Evolutionary conservation across 2,113 vertebrate genomes (phyloP).

Genomic region (Zosterops pallidus): DNA sequence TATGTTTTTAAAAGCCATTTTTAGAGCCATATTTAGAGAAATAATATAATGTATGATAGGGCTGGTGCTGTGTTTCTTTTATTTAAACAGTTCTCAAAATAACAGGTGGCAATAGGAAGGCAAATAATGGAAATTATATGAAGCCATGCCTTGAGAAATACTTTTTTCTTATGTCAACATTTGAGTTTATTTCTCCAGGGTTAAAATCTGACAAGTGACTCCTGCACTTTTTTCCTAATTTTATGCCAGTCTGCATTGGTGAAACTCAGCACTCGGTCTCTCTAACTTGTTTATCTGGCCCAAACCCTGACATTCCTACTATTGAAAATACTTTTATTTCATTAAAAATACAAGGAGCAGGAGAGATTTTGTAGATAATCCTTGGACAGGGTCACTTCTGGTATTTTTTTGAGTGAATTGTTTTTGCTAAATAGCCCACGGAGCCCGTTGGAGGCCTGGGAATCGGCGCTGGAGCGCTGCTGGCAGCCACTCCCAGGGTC

Average conservation of each 20-base stretch:
- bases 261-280: not conserved
- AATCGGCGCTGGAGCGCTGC: not conserved
- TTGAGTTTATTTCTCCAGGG: constrained; percentile 22
- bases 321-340: not conserved
- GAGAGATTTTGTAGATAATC: constrained; percentile 2
- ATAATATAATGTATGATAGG: not conserved
- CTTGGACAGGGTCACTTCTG: not conserved
- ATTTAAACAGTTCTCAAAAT: constrained; percentile 19
- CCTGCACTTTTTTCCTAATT: not conserved
- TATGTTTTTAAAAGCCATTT: not conserved
- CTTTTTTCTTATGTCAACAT: not conserved
- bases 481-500: not conserved
- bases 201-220: not conserved
- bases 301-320: not conserved
- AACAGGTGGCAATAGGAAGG: not conserved
- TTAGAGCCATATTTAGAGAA: not conserved
- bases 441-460: not conserved
- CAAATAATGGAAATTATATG: not conserved
- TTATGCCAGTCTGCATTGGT: not conserved
- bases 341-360: not conserved
- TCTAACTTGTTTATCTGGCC: not conserved
- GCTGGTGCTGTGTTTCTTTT: not conserved
- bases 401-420: not conserved
- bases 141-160: not conserved
- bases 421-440: not conserved